Percentiles rank a stretch among this genome's conserved stretches.
Evolutionary conservation across 2,797 vertebrate species (phyloP).

Genomic region (Molothrus aeneus): DNA sequence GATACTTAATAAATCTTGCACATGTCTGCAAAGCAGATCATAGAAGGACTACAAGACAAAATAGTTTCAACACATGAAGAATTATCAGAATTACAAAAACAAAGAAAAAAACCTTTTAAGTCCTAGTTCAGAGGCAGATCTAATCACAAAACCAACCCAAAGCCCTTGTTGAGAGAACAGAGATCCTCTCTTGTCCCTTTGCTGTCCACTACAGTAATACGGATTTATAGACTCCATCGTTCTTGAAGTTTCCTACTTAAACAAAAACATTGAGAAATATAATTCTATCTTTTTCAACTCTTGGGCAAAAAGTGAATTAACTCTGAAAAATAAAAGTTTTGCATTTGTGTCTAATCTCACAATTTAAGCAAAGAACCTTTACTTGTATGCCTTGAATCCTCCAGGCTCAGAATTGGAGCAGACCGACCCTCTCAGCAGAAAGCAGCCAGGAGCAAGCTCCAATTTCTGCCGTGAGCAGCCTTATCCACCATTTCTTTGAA

Average conservation of each 20-base stretch:
- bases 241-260: not conserved
- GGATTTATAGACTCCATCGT: not conserved
- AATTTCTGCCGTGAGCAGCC: not conserved
- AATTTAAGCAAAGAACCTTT: not conserved
- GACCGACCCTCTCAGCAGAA: not conserved
- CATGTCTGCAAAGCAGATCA: not conserved
- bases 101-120: not conserved
- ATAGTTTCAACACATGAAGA: not conserved
- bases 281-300: not conserved
- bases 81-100: not conserved
- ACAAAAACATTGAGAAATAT: not conserved
- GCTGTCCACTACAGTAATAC: not conserved
- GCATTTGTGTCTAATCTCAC: not conserved
- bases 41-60: not conserved
- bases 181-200: not conserved
- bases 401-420: not conserved
- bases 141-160: not conserved
- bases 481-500: not conserved
- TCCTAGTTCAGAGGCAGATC: not conserved
- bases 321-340: not conserved
- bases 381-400: not conserved
- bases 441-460: not conserved
- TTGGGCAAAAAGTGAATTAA: not conserved
- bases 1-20: not conserved
- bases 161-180: not conserved